Conservation (phyloP, 2,113 vertebrate genomes). For the Desmodus rotundus region DNA sequence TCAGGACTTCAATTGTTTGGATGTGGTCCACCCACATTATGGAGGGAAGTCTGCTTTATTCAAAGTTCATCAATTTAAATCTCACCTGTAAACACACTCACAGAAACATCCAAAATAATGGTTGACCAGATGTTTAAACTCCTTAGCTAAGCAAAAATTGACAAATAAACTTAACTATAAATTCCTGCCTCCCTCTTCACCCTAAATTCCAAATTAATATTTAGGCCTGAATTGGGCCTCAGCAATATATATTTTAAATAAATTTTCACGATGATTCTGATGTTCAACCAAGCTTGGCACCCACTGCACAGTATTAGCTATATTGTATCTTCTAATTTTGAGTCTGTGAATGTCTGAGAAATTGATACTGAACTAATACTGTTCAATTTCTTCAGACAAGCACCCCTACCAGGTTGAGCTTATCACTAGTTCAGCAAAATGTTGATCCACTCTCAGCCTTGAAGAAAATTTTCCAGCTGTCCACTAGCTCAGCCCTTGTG, state of each 20-base stretch:
- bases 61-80: background rate
- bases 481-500: background rate
- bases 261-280: background rate
- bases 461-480: background rate
- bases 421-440: background rate
- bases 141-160: background rate
- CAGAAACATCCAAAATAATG: background rate
- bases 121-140: background rate
- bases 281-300: background rate
- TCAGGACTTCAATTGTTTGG: background rate
- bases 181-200: no score
- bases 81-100: background rate
- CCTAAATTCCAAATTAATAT: background rate
- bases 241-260: background rate
- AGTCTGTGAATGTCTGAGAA: background rate
- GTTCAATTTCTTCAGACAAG: background rate
- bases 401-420: background rate
- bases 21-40: background rate
- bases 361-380: background rate
- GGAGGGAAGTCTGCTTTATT: background rate
- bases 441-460: background rate
- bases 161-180: background rate
- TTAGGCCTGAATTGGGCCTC: background rate
- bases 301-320: background rate
- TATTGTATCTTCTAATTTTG: background rate